These are phyloP conservation scores for Cotesia chilonis DNA, from an alignment of 1,140 invertebrate genomes.

Conservation along the genomic window DNA sequence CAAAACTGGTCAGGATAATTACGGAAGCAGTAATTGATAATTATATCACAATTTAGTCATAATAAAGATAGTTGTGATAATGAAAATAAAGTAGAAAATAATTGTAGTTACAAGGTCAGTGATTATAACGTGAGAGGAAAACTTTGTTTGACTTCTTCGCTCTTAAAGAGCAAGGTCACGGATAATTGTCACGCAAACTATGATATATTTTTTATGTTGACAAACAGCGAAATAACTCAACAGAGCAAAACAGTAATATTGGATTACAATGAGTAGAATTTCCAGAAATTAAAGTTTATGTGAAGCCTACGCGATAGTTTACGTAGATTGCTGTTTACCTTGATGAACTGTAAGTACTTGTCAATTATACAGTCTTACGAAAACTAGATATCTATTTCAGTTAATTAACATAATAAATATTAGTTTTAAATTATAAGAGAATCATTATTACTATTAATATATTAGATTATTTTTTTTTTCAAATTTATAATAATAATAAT, in stretches of 20 bases:
- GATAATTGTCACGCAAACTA: slow-evolving; percentile 20
- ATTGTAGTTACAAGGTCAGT: too few species aligned
- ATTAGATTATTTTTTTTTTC: background rate
- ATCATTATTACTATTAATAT: background rate
- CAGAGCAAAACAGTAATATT: slow-evolving; percentile 3
- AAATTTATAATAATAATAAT: too few species aligned
- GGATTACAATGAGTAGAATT: slow-evolving; percentile 11
- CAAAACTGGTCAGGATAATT: too few species aligned
- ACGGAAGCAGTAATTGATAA: too few species aligned
- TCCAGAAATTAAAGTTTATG: background rate
- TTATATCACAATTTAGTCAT: too few species aligned
- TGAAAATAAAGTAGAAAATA: too few species aligned
- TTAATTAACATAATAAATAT: background rate
- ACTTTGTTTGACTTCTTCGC: too few species aligned
- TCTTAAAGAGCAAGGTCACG: slow-evolving; percentile 36
- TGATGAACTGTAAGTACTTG: slow-evolving; percentile 45
- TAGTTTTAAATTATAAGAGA: background rate
- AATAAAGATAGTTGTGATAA: too few species aligned
- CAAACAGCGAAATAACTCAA: background rate
- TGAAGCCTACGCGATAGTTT: slow-evolving; percentile 48
- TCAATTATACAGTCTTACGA: background rate
- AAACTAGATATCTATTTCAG: background rate
- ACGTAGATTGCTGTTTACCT: slow-evolving; percentile 55
- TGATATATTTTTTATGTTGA: background rate
- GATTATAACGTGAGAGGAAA: too few species aligned